Percentiles rank a stretch among this genome's conserved stretches.
Conservation (phyloP, 2,113 vertebrate species). For the Spermophilus dauricus region DNA sequence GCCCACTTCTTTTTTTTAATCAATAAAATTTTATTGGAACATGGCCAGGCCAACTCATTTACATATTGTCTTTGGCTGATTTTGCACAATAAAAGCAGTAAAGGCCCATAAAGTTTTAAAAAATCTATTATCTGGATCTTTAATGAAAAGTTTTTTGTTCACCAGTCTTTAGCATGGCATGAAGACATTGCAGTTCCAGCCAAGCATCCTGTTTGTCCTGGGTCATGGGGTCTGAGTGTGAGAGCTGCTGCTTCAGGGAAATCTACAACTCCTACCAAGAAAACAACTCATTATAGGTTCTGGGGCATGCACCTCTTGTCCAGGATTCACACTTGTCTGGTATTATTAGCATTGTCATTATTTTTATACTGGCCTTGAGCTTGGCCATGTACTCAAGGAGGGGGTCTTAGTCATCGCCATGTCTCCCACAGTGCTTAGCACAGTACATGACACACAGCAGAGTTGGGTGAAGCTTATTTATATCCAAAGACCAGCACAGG, state of each 20-base stretch:
- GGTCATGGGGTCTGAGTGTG: background rate
- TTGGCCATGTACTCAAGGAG: background rate
- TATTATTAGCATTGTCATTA: background rate
- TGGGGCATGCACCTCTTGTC: background rate
- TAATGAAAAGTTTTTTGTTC: background rate
- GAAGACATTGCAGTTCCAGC: background rate
- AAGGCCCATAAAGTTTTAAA: background rate
- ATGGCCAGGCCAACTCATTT: background rate
- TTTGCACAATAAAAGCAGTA: background rate
- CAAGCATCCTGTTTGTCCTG: background rate
- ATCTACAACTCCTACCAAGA: background rate
- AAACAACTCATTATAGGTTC: background rate
- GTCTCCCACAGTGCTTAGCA: background rate
- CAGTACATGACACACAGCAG: background rate
- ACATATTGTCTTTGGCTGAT: background rate
- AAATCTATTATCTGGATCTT: background rate
- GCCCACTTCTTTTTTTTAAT: background rate
- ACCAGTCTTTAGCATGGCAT: background rate
- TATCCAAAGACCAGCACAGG: background rate
- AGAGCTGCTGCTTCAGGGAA: background rate
- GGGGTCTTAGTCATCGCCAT: background rate
- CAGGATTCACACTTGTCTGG: background rate
- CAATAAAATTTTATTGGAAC: slow-evolving; percentile 60
- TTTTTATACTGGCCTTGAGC: background rate
- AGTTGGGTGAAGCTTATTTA: slow-evolving; percentile 35